phyloP scores from a whole-genome alignment of 2,888 invertebrate genomes.

The Synanthedon myopaeformis region DNA sequence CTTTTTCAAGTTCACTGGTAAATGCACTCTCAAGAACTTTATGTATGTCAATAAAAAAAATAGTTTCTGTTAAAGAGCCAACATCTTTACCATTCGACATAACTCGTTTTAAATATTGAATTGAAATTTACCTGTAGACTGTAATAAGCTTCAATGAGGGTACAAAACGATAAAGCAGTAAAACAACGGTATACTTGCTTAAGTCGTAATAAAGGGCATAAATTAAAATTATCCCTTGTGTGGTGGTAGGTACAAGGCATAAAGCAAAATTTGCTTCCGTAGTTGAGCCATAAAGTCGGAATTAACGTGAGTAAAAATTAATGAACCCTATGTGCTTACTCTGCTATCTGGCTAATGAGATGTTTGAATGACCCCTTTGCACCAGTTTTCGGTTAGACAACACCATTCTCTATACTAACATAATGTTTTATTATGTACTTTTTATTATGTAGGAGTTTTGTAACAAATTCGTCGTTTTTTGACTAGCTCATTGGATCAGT shows the following conservation, averaged over 20 bases:
- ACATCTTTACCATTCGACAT: no score
- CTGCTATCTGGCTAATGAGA: slow-evolving; percentile 26
- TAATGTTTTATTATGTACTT: not conserved
- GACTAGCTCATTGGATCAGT: no score
- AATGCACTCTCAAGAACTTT: no score
- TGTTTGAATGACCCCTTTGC: slow-evolving; percentile 16
- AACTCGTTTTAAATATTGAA: no score
- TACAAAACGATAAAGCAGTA: not conserved
- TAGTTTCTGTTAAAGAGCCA: no score
- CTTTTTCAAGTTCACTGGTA: no score
- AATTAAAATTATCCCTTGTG: not conserved
- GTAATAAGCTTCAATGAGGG: not conserved
- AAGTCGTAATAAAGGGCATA: not conserved
- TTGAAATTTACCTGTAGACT: slow-evolving; percentile 3
- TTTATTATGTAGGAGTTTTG: no score
- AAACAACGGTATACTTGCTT: not conserved
- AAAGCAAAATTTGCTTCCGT: slow-evolving; percentile 9
- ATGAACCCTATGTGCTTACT: slow-evolving; percentile 28
- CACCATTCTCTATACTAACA: not conserved
- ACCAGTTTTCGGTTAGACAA: slow-evolving; percentile 13
- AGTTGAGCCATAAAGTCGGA: slow-evolving; percentile 20
- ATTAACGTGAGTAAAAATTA: slow-evolving; percentile 34
- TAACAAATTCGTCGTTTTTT: no score
- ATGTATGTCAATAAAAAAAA: no score
- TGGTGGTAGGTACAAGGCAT: slow-evolving; percentile 1